These are phyloP conservation scores for Thrips palmi DNA, from an alignment of 1,140 invertebrate genomes.

Conservation along the genomic window DNA sequence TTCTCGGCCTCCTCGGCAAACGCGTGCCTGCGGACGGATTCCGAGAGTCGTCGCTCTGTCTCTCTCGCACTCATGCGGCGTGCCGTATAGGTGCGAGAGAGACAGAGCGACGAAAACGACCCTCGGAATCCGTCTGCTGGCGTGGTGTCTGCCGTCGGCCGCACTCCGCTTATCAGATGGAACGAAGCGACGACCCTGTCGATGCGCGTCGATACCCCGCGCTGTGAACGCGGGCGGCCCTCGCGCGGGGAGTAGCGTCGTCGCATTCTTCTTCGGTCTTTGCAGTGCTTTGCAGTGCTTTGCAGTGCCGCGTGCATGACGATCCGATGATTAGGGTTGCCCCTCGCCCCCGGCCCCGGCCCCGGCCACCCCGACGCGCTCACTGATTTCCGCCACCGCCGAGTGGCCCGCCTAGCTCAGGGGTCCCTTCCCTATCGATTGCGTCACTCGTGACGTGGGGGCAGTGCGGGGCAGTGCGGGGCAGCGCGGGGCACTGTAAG, in stretches of 20 bases:
- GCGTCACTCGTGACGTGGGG: not conserved
- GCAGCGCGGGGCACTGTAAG: not conserved
- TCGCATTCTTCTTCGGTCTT: not conserved
- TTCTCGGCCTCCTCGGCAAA: too few species aligned
- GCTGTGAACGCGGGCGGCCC: not conserved
- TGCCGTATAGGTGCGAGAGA: too few species aligned
- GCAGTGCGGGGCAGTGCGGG: not conserved
- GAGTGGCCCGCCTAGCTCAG: not conserved
- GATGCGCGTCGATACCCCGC: not conserved
- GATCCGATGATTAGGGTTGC: not conserved
- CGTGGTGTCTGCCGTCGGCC: too few species aligned
- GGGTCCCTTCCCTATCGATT: not conserved
- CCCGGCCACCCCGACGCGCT: not conserved
- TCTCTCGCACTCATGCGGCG: too few species aligned
- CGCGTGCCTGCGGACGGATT: too few species aligned
- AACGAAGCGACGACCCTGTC: too few species aligned
- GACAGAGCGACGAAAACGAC: too few species aligned
- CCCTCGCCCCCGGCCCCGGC: constrained; percentile 1
- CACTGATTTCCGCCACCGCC: too few species aligned
- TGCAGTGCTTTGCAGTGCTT: not conserved
- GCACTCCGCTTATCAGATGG: too few species aligned
- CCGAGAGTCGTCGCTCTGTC: too few species aligned
- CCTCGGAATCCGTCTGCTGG: too few species aligned
- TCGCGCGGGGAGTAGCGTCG: not conserved
- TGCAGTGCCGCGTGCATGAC: not conserved